Conservation (phyloP, 1,140 invertebrate genomes). For the Episyrphus balteatus region DNA sequence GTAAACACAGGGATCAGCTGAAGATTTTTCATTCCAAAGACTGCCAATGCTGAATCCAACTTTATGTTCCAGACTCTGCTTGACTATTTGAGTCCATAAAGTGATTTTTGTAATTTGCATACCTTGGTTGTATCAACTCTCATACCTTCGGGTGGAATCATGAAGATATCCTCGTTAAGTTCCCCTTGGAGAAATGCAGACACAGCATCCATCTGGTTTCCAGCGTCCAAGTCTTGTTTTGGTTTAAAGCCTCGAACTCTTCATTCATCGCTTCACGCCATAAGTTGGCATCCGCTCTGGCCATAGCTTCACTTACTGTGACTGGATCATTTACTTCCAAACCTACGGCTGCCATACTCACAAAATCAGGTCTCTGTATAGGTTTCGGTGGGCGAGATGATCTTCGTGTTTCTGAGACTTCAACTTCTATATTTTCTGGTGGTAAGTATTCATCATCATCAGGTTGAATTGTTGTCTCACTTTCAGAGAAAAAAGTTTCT, state of each 20-base stretch:
- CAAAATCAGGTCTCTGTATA: too few species aligned
- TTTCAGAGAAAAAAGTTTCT: too few species aligned
- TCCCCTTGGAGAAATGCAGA: slow-evolving; percentile 36
- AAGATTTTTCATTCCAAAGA: slow-evolving; percentile 12
- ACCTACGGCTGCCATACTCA: too few species aligned
- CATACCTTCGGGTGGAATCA: too few species aligned
- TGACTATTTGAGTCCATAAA: slow-evolving; percentile 39
- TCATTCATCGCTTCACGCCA: slow-evolving; percentile 12
- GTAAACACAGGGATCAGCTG: slow-evolving; percentile 22
- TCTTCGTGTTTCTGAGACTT: too few species aligned
- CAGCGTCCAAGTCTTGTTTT: slow-evolving; percentile 15
- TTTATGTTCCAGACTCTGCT: slow-evolving; percentile 31
- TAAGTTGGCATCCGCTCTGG: slow-evolving; percentile 1
- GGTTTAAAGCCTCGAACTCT: slow-evolving; percentile 7
- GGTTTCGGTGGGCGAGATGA: too few species aligned
- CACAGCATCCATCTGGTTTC: slow-evolving; percentile 26
- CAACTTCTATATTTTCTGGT: too few species aligned
- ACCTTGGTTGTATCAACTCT: too few species aligned
- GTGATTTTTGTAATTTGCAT: background rate
- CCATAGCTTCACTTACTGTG: slow-evolving; percentile 5
- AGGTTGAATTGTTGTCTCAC: too few species aligned
- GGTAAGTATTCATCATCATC: too few species aligned
- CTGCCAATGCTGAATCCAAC: slow-evolving; percentile 6
- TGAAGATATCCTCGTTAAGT: slow-evolving; percentile 20
- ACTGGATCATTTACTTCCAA: background rate